Percentiles rank a stretch among this genome's conserved stretches.
Evolutionary conservation across 2,797 vertebrate species (phyloP).

Genomic region (Esox lucius): DNA sequence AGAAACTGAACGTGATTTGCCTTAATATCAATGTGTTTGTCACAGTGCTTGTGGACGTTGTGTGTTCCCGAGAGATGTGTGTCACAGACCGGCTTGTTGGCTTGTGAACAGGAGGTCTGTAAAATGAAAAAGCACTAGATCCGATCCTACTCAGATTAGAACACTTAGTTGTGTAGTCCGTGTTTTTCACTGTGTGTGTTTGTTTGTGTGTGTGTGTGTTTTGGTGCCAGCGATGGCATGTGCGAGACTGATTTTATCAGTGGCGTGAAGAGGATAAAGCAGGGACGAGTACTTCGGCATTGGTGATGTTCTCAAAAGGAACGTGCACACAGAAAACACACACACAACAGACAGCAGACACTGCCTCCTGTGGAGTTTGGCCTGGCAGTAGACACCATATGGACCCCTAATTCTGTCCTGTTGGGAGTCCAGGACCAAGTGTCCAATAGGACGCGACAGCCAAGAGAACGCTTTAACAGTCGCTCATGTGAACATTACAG

Average conservation of each 20-base stretch:
- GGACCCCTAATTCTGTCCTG: conserved; percentile 42
- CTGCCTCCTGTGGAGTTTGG: conserved; percentile 30
- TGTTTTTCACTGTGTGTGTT: neutral
- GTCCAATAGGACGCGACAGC: conserved; percentile 35
- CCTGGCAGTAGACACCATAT: conserved; percentile 58
- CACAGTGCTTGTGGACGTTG: neutral
- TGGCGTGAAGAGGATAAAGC: conserved; percentile 43
- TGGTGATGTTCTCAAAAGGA: conserved; percentile 12
- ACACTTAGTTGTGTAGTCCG: conserved; percentile 12
- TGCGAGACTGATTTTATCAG: conserved; percentile 43
- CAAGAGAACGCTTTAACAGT: conserved; percentile 51
- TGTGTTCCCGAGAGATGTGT: neutral
- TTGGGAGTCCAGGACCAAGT: conserved; percentile 55
- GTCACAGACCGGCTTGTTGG: neutral
- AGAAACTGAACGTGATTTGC: no score
- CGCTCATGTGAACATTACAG: conserved; percentile 25
- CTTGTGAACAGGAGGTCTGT: neutral
- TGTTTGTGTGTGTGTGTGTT: conserved; percentile 12
- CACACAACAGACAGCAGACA: conserved; percentile 32
- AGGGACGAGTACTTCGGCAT: conserved; percentile 29
- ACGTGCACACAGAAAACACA: conserved; percentile 9
- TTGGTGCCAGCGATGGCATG: neutral
- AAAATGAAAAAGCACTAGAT: no score
- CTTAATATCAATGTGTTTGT: neutral
- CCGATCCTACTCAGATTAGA: conserved; percentile 40